Conservation (phyloP, 2,888 invertebrate genomes). For the Cantharis nigra region DNA sequence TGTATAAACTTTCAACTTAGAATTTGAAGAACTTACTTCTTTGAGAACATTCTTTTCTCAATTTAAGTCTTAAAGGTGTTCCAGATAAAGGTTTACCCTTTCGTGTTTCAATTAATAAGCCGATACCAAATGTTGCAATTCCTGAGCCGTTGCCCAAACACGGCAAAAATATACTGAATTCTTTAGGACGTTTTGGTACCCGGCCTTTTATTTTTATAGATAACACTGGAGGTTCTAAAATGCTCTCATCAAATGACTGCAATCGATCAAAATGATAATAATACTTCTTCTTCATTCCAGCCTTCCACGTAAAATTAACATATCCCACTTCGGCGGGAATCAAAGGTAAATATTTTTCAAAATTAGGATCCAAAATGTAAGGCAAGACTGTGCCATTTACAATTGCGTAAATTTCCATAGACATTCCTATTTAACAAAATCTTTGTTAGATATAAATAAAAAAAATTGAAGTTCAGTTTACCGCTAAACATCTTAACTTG, state of each 20-base stretch:
- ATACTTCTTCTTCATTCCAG: constrained; percentile 79
- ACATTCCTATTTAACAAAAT: constrained; percentile 64
- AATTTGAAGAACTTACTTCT: constrained; percentile 72
- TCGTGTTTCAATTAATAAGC: constrained; percentile 80
- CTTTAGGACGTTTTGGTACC: constrained; percentile 86
- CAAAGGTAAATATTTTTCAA: constrained; percentile 85
- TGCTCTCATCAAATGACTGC: constrained; percentile 81
- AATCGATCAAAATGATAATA: constrained; percentile 86
- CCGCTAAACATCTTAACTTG: constrained; percentile 92
- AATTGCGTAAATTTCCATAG: constrained; percentile 89
- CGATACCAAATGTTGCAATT: constrained; percentile 85
- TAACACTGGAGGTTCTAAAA: constrained; percentile 83
- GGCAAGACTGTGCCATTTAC: constrained; percentile 83
- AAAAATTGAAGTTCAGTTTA: constrained; percentile 54
- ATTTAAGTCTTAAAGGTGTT: constrained; percentile 82
- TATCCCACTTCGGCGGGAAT: constrained; percentile 91
- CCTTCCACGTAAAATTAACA: constrained; percentile 91
- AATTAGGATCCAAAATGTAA: constrained; percentile 86
- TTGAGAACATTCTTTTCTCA: constrained; percentile 92
- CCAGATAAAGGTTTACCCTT: constrained; percentile 81
- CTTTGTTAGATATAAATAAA: not conserved
- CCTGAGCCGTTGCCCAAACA: constrained; percentile 89
- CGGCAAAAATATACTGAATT: constrained; percentile 85
- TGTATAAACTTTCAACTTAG: constrained; percentile 18
- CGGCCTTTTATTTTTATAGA: constrained; percentile 85